Percentiles rank a stretch among this genome's conserved stretches.
phyloP scores from a whole-genome alignment of 2,888 invertebrate species.

The Tetropium fuscum region DNA sequence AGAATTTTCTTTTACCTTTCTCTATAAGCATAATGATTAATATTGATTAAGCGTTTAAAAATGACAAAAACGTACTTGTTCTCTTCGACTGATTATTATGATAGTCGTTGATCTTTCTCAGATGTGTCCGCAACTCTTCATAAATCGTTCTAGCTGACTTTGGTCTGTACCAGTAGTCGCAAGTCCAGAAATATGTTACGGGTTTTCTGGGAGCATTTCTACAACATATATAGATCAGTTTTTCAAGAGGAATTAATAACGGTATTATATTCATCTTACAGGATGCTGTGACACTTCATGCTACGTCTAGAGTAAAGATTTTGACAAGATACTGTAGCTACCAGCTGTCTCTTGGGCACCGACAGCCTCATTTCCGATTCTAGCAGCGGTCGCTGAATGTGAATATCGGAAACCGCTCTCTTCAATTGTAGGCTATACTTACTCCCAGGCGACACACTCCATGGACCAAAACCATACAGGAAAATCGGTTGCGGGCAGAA shows the following conservation, averaged over 20 bases:
- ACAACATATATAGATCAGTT: conserved; percentile 13
- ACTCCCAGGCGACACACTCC: conserved; percentile 66
- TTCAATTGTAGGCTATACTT: conserved; percentile 65
- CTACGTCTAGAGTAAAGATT: conserved; percentile 54
- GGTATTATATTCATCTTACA: conserved; percentile 41
- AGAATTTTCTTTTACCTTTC: conserved; percentile 37
- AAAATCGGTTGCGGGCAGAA: conserved; percentile 67
- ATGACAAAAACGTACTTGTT: conserved; percentile 33
- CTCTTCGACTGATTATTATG: conserved; percentile 40
- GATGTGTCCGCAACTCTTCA: conserved; percentile 61
- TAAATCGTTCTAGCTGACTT: conserved; percentile 65
- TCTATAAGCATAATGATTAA: no score
- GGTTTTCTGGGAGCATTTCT: conserved; percentile 55
- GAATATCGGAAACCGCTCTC: conserved; percentile 65
- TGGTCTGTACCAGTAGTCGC: conserved; percentile 70
- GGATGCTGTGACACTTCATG: conserved; percentile 44
- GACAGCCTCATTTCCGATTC: conserved; percentile 65
- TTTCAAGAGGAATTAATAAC: neutral
- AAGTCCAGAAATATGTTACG: conserved; percentile 69
- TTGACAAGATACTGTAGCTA: conserved; percentile 66
- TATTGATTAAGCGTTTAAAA: no score
- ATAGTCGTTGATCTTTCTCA: conserved; percentile 50
- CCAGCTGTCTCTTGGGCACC: conserved; percentile 65
- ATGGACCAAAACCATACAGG: conserved; percentile 67
- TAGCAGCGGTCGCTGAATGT: conserved; percentile 59